Evolutionary conservation across 2,113 vertebrate species (phyloP).

Genomic region (Plecturocebus donacophilus): DNA sequence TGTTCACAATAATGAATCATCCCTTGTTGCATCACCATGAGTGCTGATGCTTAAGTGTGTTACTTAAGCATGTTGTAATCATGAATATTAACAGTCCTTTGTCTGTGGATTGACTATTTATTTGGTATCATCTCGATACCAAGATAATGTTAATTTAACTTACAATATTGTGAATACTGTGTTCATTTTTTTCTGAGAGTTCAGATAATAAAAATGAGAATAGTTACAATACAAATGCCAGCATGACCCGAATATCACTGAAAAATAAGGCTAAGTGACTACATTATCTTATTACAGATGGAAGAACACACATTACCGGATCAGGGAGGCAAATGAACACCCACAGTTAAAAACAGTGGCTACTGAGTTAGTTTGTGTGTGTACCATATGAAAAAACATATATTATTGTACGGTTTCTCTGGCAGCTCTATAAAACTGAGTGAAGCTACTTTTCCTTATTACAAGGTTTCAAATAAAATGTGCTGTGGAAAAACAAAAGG

Average conservation of each 20-base stretch:
- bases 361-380: neutral
- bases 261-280: neutral
- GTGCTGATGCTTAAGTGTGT: neutral
- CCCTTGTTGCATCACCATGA: too few relatives aligned
- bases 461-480: neutral
- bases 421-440: neutral
- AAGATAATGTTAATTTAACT: constrained; percentile 42
- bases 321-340: neutral
- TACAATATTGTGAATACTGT: neutral
- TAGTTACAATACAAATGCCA: neutral
- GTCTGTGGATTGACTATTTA: neutral
- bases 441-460: neutral
- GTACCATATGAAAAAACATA: neutral
- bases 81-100: neutral
- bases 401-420: neutral
- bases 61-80: neutral
- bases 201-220: constrained; percentile 31
- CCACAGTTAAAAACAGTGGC: neutral
- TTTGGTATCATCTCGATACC: neutral
- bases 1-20: neutral
- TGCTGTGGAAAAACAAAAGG: neutral
- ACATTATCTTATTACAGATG: neutral
- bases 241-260: neutral
- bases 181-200: neutral
- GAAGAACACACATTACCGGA: neutral